Percentiles rank a stretch among this genome's conserved stretches.
These are phyloP conservation scores for Drosophila prosaltans DNA, from an alignment of 1,140 invertebrate species.

Conservation along the genomic window DNA sequence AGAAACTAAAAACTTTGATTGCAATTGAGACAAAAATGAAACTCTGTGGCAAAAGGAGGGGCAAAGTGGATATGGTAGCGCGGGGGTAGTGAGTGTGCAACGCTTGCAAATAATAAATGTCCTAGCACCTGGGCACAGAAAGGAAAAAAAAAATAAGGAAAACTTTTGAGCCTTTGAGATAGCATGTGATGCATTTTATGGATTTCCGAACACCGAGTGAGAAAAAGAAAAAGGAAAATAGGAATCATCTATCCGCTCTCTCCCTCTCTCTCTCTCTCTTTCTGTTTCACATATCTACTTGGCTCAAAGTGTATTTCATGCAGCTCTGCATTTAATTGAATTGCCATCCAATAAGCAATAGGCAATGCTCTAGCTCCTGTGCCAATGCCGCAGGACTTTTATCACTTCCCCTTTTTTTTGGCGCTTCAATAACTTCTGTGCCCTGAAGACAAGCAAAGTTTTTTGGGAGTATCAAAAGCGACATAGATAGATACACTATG, in stretches of 20 bases:
- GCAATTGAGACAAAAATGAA: constrained; percentile 70
- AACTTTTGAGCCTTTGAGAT: constrained; percentile 74
- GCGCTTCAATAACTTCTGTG: constrained; percentile 32
- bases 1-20: constrained; percentile 69
- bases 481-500: no score
- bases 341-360: constrained; percentile 49
- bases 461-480: not conserved
- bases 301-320: constrained; percentile 70
- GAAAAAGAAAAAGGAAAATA: not conserved
- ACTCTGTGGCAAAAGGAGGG: constrained; percentile 4
- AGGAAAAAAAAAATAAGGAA: constrained; percentile 15
- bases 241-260: not conserved
- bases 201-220: constrained; percentile 51
- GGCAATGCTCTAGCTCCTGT: constrained; percentile 18
- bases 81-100: constrained; percentile 23
- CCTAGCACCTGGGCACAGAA: constrained; percentile 58
- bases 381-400: constrained; percentile 28
- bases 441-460: not conserved
- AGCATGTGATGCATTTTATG: constrained; percentile 74
- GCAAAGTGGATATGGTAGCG: not conserved
- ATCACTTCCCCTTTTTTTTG: constrained; percentile 10
- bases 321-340: constrained; percentile 78
- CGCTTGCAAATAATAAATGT: constrained; percentile 68
- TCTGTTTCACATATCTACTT: constrained; percentile 15
- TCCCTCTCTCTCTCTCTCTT: no score